Percentiles rank a stretch among this genome's conserved stretches.
phyloP scores from a whole-genome alignment of 2,888 invertebrate genomes.

The Antitype chi region DNA sequence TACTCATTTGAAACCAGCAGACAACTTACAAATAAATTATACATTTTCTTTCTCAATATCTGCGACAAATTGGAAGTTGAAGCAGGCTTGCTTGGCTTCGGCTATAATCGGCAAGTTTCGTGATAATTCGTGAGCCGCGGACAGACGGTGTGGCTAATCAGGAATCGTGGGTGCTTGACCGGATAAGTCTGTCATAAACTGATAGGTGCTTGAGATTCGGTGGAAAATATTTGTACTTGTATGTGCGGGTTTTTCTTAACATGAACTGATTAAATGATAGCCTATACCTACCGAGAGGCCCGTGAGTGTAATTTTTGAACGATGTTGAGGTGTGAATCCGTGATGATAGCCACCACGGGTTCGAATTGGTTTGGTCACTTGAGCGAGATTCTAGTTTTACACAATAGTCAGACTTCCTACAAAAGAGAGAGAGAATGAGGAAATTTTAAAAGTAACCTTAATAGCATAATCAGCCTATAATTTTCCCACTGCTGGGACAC shows the following conservation, averaged over 20 bases:
- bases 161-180: conserved; percentile 67
- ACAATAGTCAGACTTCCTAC: no score
- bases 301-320: neutral
- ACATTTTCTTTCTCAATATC: conserved; percentile 2
- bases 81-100: conserved; percentile 35
- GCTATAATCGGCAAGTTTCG: conserved; percentile 52
- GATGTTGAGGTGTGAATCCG: neutral
- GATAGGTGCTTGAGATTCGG: conserved; percentile 40
- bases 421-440: no score
- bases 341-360: neutral
- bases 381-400: neutral
- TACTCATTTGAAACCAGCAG: neutral
- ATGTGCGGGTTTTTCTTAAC: neutral
- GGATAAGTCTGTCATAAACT: conserved; percentile 33
- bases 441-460: no score
- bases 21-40: neutral
- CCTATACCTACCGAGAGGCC: neutral
- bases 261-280: neutral
- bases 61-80: conserved; percentile 13
- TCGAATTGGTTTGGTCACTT: neutral
- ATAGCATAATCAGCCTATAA: no score
- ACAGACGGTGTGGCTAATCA: conserved; percentile 71
- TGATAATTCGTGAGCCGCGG: conserved; percentile 49
- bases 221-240: conserved; percentile 35
- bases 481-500: no score